Base-by-base conservation (phyloP, 1,140 invertebrate genomes). In the Pachyrhynchus sulphureomaculatus region DNA sequence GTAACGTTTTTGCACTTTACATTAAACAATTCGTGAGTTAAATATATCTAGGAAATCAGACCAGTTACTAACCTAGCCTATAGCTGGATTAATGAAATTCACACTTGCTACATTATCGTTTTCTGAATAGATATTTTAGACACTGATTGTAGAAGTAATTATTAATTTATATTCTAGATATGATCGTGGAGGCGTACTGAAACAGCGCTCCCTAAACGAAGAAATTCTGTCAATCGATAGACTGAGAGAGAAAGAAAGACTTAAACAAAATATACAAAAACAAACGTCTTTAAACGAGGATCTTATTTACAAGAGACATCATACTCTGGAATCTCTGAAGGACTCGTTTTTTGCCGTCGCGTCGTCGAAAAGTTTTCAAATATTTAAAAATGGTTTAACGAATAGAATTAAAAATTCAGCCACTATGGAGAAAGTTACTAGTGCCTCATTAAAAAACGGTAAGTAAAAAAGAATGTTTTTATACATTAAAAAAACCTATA, bases 251-350 rank as follows among this genome's bases (percentile, higher is more conserved):
- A 92, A 92, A 68, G 90, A 93, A 73, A 81, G 83, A 23, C 83
- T 94, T n/a, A 82, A 88, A 44, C 86, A 88, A 65, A 91, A 92
- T 70, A 92, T 95, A 58, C 89, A 89, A 74, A 94, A 93, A 71
- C 92, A 94, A 74, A 88, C 90, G 1, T 93, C 91, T 2, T 78
- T 94, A 5, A 93, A 93, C 70, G 91, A 94, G 75, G 91, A 93
- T 48, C 84, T 93, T 29, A 87, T 93, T 36, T 91, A 86, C 70
- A 84, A 88, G 49, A 80, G 84, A 64, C 81, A 81, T 33, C 80
- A 80, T 52, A 83, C 84, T n/a, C 81, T 89, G 48, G 88, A 90
- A 69, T 84, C 86, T 15, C 81, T 91, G 52, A 83, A 85, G 45
- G 88, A 90, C 62, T 86, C 85, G 0, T 82, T 90, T 65, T 87